Evolutionary conservation across 1,140 invertebrate genomes (phyloP).

Genomic region (Hesperophylax magnus): DNA sequence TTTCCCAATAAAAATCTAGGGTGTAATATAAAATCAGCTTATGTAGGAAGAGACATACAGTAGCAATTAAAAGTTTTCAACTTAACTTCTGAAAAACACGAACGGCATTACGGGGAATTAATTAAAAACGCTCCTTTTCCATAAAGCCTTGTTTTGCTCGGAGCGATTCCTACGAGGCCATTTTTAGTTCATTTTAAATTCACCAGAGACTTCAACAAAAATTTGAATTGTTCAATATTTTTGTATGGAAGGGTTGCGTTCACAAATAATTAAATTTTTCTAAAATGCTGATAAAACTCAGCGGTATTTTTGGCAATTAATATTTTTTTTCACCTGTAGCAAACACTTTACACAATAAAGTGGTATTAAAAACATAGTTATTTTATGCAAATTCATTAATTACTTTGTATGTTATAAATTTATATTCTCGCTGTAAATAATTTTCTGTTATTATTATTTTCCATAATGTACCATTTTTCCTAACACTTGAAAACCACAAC

Average conservation of each 20-base stretch:
- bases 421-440: too few relatives aligned
- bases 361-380: too few relatives aligned
- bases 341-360: too few relatives aligned
- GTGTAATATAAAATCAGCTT: constrained; percentile 34
- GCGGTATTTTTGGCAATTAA: too few relatives aligned
- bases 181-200: constrained; percentile 36
- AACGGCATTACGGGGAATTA: constrained; percentile 48
- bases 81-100: constrained; percentile 44
- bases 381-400: too few relatives aligned
- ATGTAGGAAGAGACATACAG: constrained; percentile 37
- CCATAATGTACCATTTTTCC: too few relatives aligned
- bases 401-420: too few relatives aligned
- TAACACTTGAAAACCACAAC: too few relatives aligned
- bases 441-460: too few relatives aligned
- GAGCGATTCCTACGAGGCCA: constrained; percentile 14
- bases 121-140: constrained; percentile 44
- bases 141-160: constrained; percentile 11
- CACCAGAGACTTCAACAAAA: constrained; percentile 1
- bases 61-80: constrained; percentile 54
- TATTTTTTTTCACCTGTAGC: too few relatives aligned
- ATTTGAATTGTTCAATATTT: constrained; percentile 12
- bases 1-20: constrained; percentile 26
- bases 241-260: background rate
- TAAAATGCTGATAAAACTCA: background rate
- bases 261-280: background rate